These are phyloP conservation scores for Drosophila quadrilineata DNA, from an alignment of 1,140 invertebrate species.

Conservation along the genomic window DNA sequence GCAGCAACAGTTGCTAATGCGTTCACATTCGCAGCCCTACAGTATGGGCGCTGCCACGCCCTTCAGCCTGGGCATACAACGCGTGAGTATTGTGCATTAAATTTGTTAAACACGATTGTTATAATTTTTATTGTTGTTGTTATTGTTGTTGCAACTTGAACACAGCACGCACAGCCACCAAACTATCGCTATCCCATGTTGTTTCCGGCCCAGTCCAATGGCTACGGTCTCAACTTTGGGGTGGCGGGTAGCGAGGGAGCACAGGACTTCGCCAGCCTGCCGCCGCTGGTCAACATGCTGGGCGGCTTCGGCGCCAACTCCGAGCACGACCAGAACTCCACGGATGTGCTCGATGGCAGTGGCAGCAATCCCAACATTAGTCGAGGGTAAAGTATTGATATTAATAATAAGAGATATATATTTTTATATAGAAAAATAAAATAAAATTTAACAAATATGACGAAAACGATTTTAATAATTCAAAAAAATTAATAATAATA, in stretches of 20 bases:
- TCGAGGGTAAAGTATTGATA: slow-evolving; percentile 70
- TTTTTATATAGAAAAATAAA: too few species aligned
- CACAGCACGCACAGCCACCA: slow-evolving; percentile 54
- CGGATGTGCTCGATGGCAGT: slow-evolving; percentile 73
- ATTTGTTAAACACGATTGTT: background rate
- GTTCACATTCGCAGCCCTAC: slow-evolving; percentile 51
- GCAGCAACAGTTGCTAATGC: slow-evolving; percentile 57
- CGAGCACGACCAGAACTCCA: slow-evolving; percentile 73
- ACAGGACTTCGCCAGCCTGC: slow-evolving; percentile 75
- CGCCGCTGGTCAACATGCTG: slow-evolving; percentile 74
- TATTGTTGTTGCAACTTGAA: background rate
- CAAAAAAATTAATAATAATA: too few species aligned
- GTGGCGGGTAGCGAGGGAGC: slow-evolving; percentile 50
- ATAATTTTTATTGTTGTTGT: background rate
- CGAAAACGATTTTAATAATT: too few species aligned
- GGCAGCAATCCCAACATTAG: slow-evolving; percentile 73
- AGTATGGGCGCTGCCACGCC: slow-evolving; percentile 50
- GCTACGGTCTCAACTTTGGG: slow-evolving; percentile 47
- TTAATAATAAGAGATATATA: too few species aligned
- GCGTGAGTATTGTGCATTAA: slow-evolving; percentile 62
- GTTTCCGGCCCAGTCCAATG: slow-evolving; percentile 53
- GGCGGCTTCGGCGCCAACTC: slow-evolving; percentile 45
- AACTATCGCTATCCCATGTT: slow-evolving; percentile 74
- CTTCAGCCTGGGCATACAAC: slow-evolving; percentile 74
- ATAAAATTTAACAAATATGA: too few species aligned